These are phyloP conservation scores for Sylvilagus bachmani DNA, from an alignment of 2,113 vertebrate species.

Conservation along the genomic window DNA sequence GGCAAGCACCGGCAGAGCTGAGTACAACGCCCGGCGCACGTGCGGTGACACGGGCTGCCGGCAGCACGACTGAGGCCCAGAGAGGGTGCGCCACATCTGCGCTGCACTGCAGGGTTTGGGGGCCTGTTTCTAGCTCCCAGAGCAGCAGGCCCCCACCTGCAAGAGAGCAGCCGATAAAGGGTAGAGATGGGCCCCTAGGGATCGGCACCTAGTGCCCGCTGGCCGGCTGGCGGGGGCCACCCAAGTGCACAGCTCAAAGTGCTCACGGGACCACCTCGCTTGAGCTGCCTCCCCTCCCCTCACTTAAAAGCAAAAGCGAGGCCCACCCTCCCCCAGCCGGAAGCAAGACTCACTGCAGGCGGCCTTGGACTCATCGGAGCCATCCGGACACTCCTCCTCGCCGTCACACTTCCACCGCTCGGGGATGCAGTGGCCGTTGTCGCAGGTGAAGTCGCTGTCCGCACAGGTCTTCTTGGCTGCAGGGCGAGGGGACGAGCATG, in stretches of 20 bases:
- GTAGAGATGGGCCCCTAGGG: background rate
- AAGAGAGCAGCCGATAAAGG: background rate
- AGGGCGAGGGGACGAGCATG: background rate
- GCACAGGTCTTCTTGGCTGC: constrained; percentile 97
- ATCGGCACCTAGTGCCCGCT: background rate
- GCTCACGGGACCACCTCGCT: rapidly evolving
- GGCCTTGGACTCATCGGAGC: constrained; percentile 94
- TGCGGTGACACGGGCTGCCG: background rate
- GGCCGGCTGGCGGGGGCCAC: background rate
- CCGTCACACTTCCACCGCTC: constrained; percentile 97
- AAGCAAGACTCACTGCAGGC: constrained; percentile 94
- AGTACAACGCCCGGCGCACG: background rate
- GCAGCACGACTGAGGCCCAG: background rate
- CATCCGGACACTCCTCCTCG: constrained; percentile 95
- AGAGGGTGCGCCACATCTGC: background rate
- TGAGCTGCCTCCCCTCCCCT: background rate
- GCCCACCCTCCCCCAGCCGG: background rate
- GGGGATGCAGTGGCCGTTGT: constrained; percentile 96
- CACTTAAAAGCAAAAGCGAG: background rate
- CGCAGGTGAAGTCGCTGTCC: constrained; percentile 95
- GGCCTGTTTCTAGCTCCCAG: background rate
- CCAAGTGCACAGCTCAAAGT: rapidly evolving
- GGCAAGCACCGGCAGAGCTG: background rate
- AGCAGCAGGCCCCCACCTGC: background rate
- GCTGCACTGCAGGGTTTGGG: background rate